A percentile compares a stretch with the other conserved stretches of the same genome.
Conservation (phyloP, 2,888 invertebrate genomes). For the Beris chalybata region DNA sequence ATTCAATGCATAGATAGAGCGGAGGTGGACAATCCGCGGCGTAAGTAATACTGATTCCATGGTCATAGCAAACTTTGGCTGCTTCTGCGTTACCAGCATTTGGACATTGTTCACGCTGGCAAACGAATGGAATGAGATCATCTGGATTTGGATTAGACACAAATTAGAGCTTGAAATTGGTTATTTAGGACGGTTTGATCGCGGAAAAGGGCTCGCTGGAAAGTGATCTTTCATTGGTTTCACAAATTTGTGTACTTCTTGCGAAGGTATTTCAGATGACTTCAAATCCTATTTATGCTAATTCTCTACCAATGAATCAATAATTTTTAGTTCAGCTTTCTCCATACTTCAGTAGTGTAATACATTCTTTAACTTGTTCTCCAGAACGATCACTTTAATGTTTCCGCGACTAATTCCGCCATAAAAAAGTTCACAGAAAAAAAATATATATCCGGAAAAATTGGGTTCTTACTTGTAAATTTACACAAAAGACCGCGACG, state of each 20-base stretch:
- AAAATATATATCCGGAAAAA: too few relatives aligned
- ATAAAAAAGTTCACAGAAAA: too few relatives aligned
- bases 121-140: conserved; percentile 78
- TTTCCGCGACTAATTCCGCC: too few relatives aligned
- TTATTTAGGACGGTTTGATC: conserved; percentile 10
- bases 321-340: too few relatives aligned
- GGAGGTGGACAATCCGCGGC: conserved; percentile 90
- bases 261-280: too few relatives aligned
- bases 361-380: too few relatives aligned
- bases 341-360: too few relatives aligned
- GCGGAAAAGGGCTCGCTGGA: background rate
- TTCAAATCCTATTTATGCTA: too few relatives aligned
- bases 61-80: conserved; percentile 92
- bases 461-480: conserved; percentile 70
- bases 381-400: too few relatives aligned
- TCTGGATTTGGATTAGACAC: conserved; percentile 55
- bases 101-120: conserved; percentile 90
- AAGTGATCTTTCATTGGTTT: background rate
- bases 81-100: conserved; percentile 84
- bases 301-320: too few relatives aligned
- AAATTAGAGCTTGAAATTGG: conserved; percentile 27
- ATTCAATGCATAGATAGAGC: conserved; percentile 93
- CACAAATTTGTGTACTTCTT: too few relatives aligned
- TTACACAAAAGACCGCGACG: conserved; percentile 84
- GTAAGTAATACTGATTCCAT: conserved; percentile 84